Percentiles rank a stretch among this genome's conserved stretches.
Evolutionary conservation across 2,888 invertebrate species (phyloP).

Genomic region (Allolobophora icterica): DNA sequence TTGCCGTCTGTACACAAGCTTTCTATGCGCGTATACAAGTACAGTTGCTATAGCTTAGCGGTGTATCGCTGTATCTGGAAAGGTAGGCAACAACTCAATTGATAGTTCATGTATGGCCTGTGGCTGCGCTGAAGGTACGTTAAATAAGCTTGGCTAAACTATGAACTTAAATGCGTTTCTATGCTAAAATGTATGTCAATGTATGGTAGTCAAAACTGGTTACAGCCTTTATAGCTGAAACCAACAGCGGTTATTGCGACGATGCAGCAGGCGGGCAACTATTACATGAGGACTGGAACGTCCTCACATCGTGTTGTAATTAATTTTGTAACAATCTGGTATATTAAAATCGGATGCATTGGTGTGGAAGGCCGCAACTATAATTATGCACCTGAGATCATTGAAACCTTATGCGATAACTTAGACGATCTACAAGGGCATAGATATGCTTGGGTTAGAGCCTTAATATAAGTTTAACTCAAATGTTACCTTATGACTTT

Average conservation of each 20-base stretch:
- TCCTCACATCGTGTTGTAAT: not conserved
- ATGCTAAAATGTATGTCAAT: not conserved
- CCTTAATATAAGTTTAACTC: not conserved
- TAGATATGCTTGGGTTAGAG: not conserved
- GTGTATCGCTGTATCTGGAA: not conserved
- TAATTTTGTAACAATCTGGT: not conserved
- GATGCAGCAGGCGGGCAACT: not conserved
- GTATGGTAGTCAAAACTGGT: not conserved
- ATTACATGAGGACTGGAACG: not conserved
- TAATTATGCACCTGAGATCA: not conserved
- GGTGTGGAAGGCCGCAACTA: not conserved
- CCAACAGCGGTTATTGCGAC: not conserved
- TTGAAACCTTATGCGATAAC: not conserved
- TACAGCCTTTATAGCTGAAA: not conserved
- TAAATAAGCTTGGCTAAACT: not conserved
- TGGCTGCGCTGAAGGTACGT: not conserved
- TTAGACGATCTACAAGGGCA: not conserved
- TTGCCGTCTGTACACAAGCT: not conserved
- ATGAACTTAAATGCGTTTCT: not conserved
- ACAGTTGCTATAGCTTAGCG: not conserved
- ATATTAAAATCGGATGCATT: not conserved
- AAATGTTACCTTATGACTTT: not conserved
- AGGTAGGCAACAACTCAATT: not conserved
- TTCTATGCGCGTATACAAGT: not conserved
- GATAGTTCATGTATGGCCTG: not conserved